These are phyloP conservation scores for Cephalopachus bancanus DNA, from an alignment of 2,797 vertebrate species.

Conservation along the genomic window DNA sequence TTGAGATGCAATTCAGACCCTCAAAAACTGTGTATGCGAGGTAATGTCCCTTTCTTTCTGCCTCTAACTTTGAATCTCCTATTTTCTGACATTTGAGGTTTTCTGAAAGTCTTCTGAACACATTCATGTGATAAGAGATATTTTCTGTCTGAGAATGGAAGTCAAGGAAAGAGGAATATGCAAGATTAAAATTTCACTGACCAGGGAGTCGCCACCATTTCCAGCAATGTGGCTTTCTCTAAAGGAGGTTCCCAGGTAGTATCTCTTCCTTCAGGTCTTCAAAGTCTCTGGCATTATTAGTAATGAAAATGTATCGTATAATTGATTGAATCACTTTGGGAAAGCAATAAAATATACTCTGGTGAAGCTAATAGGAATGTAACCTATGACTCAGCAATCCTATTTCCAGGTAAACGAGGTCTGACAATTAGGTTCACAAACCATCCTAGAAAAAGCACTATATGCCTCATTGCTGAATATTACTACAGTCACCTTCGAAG, in stretches of 20 bases:
- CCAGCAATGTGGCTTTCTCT: background rate
- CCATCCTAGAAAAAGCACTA: too few species aligned
- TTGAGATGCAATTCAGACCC: background rate
- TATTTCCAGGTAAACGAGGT: background rate
- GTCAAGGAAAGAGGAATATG: background rate
- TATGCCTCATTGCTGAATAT: too few species aligned
- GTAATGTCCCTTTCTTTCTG: background rate
- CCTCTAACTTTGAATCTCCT: background rate
- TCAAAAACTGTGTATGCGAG: background rate
- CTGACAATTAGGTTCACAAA: too few species aligned
- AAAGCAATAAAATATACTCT: background rate
- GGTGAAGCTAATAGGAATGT: background rate
- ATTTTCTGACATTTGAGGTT: background rate
- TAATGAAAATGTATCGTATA: slow-evolving; percentile 4
- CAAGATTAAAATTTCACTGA: background rate
- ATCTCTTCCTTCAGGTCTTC: background rate
- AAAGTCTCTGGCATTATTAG: background rate
- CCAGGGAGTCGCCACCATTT: background rate
- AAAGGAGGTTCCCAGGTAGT: background rate
- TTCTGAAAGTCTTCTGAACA: background rate
- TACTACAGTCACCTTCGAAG: too few species aligned
- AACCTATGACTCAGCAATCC: background rate
- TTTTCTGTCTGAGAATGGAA: background rate
- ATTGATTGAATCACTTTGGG: background rate
- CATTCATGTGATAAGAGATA: background rate